A percentile compares a stretch with the other conserved stretches of the same genome.
These are phyloP conservation scores for Rambutsinella grinnellia DNA, from an alignment of 2,888 invertebrate genomes.

Conservation along the genomic window DNA sequence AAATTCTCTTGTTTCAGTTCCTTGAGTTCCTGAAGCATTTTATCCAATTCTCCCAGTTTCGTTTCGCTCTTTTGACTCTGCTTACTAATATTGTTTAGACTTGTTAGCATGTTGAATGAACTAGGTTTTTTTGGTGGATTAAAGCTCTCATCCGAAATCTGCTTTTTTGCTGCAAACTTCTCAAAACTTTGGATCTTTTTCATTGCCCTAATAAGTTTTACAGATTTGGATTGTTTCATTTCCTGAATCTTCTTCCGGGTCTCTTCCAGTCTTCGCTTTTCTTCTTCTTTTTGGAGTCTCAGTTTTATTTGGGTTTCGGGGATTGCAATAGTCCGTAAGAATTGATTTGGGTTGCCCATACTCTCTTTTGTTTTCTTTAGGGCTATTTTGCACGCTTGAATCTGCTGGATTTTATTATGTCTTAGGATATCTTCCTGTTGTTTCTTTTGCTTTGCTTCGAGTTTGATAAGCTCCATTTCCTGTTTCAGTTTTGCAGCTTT, in stretches of 20 bases:
- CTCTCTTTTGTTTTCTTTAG: slow-evolving; percentile 32
- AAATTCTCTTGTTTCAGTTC: slow-evolving; percentile 19
- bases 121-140: background rate
- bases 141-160: background rate
- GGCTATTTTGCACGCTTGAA: slow-evolving; percentile 51
- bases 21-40: slow-evolving; percentile 29
- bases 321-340: slow-evolving; percentile 37
- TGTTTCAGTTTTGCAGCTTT: slow-evolving; percentile 33
- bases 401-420: slow-evolving; percentile 48
- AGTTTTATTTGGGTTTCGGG: slow-evolving; percentile 45
- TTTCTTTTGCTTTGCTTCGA: slow-evolving; percentile 28
- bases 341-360: slow-evolving; percentile 30
- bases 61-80: background rate
- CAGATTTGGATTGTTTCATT: slow-evolving; percentile 42
- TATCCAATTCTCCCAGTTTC: slow-evolving; percentile 22
- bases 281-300: slow-evolving; percentile 43
- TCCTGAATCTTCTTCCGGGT: slow-evolving; percentile 36
- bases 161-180: slow-evolving; percentile 8
- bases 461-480: slow-evolving; percentile 40
- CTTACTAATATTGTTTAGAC: background rate
- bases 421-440: slow-evolving; percentile 17
- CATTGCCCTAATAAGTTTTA: slow-evolving; percentile 45
- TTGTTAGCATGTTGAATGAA: background rate
- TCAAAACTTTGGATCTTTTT: slow-evolving; percentile 49
- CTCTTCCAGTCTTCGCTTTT: slow-evolving; percentile 30